phyloP scores from a whole-genome alignment of 2,888 invertebrate genomes.

The Lasioglossum morio region DNA sequence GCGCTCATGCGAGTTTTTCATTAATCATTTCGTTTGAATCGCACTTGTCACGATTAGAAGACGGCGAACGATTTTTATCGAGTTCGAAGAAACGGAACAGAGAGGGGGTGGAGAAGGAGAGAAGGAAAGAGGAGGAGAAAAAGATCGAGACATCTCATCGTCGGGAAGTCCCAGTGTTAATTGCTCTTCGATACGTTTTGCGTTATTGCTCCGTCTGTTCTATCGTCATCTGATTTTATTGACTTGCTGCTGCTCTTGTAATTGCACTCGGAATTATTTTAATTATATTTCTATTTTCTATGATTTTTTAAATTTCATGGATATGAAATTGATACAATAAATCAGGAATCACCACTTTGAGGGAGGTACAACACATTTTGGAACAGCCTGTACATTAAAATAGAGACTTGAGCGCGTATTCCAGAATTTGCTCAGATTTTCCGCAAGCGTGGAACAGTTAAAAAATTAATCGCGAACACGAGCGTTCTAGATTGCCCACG shows the following conservation, averaged over 20 bases:
- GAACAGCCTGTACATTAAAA: no score
- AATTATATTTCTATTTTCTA: no score
- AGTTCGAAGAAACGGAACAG: constrained; percentile 8
- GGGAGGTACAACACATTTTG: no score
- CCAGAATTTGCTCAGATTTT: not conserved
- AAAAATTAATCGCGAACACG: not conserved
- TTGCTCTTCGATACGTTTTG: constrained; percentile 35
- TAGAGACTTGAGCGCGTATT: not conserved
- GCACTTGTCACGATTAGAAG: not conserved
- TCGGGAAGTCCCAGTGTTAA: constrained; percentile 5
- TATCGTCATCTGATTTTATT: not conserved
- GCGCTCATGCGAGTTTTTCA: not conserved
- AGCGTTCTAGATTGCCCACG: not conserved
- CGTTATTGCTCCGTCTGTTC: constrained; percentile 21
- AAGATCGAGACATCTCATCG: not conserved
- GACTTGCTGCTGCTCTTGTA: not conserved
- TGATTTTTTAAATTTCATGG: no score
- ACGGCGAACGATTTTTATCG: constrained; percentile 15
- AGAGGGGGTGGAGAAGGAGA: not conserved
- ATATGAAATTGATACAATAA: no score
- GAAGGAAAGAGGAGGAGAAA: not conserved
- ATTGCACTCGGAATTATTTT: no score
- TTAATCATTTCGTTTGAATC: not conserved
- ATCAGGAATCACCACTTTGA: no score
- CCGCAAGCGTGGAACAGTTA: not conserved